Base-by-base conservation (phyloP, 2,113 vertebrate species). In the Prionailurus bengalensis region DNA sequence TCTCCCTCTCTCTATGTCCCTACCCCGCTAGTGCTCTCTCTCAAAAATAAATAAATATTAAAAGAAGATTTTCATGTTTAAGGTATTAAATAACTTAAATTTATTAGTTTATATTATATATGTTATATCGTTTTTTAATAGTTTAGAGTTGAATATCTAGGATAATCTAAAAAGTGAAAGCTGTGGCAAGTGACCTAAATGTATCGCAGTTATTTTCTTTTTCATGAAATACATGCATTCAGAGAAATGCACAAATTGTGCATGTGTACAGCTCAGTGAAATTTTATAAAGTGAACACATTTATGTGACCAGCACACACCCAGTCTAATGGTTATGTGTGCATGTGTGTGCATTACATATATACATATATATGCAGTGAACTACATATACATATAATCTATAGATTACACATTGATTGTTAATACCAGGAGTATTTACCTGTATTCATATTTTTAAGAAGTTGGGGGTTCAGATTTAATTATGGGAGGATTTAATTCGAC, bases 151-250 rank as follows among this genome's bases (percentile, higher is more conserved):
- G 7, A 85, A 71, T 39, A n/a, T 51, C 42, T 84, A 33, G 42
- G 81, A 61, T 85, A 95, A 95, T 53, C 48, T 88, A 58, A 31
- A 91, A 81, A 48, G 53, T 71, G 48, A 97, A 86, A 87, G 45
- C 68, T 95, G n/a, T 51, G 61, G 4, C 55, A 83, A 82, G 39
- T 61, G 42, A 89, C 48, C n/a, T 73, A 95, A 68, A 73, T 76
- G 73, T 53, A 51, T 39, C 74, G 11, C 9, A 25, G 12, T 80
- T 79, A 68, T 63, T 48, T 29, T 84, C 27, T 42, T 78, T 96
- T 86, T 53, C 53, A 78, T 73, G n/a, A 76, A 94, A 71, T 71
- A 61, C 19, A 21, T 58, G 45, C 58, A 55, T 68, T 90, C 11
- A 51, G 68, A 89, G 73, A 95, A 89, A n/a, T 42, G 5, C 79